Evolutionary conservation across 1,140 invertebrate genomes (phyloP), one percentile per base, ranked within the genome.

Genomic region (Bathynomus jamesi): DNA sequence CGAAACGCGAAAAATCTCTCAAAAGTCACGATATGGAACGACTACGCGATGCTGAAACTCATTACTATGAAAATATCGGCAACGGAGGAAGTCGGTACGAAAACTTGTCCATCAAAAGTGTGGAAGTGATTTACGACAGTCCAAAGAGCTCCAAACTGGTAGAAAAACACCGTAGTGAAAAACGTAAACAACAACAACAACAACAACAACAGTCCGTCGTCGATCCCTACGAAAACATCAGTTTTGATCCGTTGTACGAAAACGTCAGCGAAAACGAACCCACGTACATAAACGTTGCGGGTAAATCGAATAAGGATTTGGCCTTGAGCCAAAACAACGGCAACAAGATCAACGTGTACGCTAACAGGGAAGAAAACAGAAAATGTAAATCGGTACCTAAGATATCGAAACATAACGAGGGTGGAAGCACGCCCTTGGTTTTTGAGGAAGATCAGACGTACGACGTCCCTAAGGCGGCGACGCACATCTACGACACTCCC

Each of bases 401-500:
- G 24, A 8, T 17, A 17, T 25, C 11, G n/a, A 28, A 8, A 28
- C 40, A 53, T 21, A 53, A 53, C 40, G 21, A 53, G 21, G 40
- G 11, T 21, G 40, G 40, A 17, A 17, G 13, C 13, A 2, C 21
- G 13, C 40, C 40, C 21, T 53, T 53, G 21, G 21, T 17, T 21
- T 53, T 17, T 21, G 40, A 53, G 2, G 28, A 73, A 13, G 72
- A 69, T 8, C 66, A 63, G 8, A 77, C 75, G 24, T 78, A 78
- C 66, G 77, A 78, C 72, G 74, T 78, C 8, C 77, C 77, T 0
- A 64, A 73, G 24, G 66, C 74, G 10, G 77, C 77, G 30, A 74
- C 77, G 0, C 77, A 76, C 67, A 76, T 78, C 62, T 78, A 78
- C 67, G 77, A 78, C 53, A 72, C 74, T 13, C 77, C 77, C 0